These are phyloP conservation scores for Agapornis roseicollis DNA, from an alignment of 2,113 vertebrate species.

Conservation along the genomic window DNA sequence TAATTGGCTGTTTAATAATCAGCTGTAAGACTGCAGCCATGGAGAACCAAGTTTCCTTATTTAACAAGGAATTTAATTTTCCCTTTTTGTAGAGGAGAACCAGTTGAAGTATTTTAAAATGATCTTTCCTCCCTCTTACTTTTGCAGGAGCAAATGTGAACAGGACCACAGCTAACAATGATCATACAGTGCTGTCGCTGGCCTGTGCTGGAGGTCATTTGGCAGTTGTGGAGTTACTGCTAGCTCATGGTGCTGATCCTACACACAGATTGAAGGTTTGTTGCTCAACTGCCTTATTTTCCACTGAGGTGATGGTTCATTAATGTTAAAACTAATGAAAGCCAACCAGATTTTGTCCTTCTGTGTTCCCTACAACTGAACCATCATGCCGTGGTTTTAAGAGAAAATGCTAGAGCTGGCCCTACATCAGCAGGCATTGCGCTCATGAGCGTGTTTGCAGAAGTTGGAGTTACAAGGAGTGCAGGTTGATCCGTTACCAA, in stretches of 20 bases:
- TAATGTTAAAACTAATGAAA: neutral
- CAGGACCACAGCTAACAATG: constrained; percentile 96
- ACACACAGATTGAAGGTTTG: constrained; percentile 96
- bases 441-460: rapidly evolving
- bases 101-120: neutral
- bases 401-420: neutral
- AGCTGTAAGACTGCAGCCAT: neutral
- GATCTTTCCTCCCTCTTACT: neutral
- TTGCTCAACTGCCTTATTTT: neutral
- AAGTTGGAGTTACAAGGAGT: neutral
- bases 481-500: neutral
- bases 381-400: rapidly evolving
- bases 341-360: neutral
- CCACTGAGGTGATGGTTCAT: neutral
- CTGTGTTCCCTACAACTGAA: neutral
- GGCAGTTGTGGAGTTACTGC: constrained; percentile 94
- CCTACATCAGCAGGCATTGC: neutral
- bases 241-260: constrained; percentile 97
- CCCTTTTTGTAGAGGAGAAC: neutral
- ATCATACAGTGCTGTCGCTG: constrained; percentile 96
- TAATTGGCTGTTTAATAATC: neutral
- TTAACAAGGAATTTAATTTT: neutral
- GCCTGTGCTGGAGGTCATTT: constrained; percentile 97
- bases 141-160: constrained; percentile 94
- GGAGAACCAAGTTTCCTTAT: rapidly evolving